Conservation (phyloP, 2,797 vertebrate genomes). For the Denticeps clupeoides region DNA sequence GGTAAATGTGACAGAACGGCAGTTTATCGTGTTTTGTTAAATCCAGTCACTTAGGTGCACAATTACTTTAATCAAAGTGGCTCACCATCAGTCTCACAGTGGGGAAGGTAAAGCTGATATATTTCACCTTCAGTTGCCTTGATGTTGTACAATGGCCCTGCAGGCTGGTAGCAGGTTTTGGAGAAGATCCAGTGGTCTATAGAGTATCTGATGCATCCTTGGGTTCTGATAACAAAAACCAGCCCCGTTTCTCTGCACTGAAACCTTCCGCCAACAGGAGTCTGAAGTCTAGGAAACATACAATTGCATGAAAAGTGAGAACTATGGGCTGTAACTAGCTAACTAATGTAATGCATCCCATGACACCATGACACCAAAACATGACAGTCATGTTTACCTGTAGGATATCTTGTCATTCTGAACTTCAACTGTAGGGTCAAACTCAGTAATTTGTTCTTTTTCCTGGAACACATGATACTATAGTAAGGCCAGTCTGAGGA, state of each 20-base stretch:
- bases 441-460: not conserved
- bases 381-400: slow-evolving; percentile 5
- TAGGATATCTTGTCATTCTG: slow-evolving; percentile 4
- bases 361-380: not conserved
- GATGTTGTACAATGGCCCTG: slow-evolving; percentile 23
- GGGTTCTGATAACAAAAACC: slow-evolving; percentile 16
- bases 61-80: not conserved
- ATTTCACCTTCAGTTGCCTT: slow-evolving; percentile 5
- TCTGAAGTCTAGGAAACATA: slow-evolving; percentile 5
- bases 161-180: slow-evolving; percentile 12
- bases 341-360: not conserved
- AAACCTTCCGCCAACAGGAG: slow-evolving; percentile 8
- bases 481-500: no score
- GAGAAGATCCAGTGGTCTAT: slow-evolving; percentile 5
- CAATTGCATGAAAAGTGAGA: not conserved
- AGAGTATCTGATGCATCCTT: slow-evolving; percentile 17
- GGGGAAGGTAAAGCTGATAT: slow-evolving; percentile 20
- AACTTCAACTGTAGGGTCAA: slow-evolving; percentile 17
- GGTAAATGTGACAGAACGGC: no score
- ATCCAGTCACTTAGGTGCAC: not conserved
- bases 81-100: slow-evolving; percentile 22
- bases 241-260: slow-evolving; percentile 14
- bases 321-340: not conserved
- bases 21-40: no score
- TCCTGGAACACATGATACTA: not conserved